Percentiles rank a stretch among this genome's conserved stretches.
Evolutionary conservation across 1,140 invertebrate species (phyloP).

Genomic region (Bombus pyrosoma): DNA sequence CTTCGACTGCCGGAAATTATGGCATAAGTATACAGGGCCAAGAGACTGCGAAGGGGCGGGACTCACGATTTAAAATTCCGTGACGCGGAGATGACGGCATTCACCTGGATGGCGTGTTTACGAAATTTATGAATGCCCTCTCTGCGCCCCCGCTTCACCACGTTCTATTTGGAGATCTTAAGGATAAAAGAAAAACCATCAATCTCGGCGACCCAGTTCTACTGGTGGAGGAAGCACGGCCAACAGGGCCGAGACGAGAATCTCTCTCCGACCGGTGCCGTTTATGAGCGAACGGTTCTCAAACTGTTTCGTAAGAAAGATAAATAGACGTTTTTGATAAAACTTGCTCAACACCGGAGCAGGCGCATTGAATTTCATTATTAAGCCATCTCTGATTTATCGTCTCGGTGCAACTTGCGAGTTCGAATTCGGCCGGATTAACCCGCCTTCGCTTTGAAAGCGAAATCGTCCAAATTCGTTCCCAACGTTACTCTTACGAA

Average conservation of each 20-base stretch:
- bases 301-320: slow-evolving; percentile 68
- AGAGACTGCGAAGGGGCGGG: too few species aligned
- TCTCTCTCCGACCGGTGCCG: slow-evolving; percentile 50
- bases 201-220: slow-evolving; percentile 61
- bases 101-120: slow-evolving; percentile 52
- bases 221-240: not conserved
- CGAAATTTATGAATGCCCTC: slow-evolving; percentile 61
- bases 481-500: not conserved
- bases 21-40: too few species aligned
- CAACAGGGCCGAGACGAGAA: slow-evolving; percentile 36
- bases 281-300: slow-evolving; percentile 67
- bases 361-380: slow-evolving; percentile 65
- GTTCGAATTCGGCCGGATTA: slow-evolving; percentile 20
- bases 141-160: not conserved
- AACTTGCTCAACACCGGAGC: slow-evolving; percentile 48
- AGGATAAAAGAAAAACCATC: slow-evolving; percentile 60
- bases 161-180: slow-evolving; percentile 50
- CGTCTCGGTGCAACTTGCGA: slow-evolving; percentile 15
- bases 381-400: slow-evolving; percentile 60
- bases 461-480: slow-evolving; percentile 8
- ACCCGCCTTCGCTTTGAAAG: not conserved
- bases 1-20: not conserved
- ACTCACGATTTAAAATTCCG: not conserved
- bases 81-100: not conserved
- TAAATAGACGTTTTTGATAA: slow-evolving; percentile 67